Conservation (phyloP, 1,140 invertebrate genomes). For the Drosophila bocqueti region DNA sequence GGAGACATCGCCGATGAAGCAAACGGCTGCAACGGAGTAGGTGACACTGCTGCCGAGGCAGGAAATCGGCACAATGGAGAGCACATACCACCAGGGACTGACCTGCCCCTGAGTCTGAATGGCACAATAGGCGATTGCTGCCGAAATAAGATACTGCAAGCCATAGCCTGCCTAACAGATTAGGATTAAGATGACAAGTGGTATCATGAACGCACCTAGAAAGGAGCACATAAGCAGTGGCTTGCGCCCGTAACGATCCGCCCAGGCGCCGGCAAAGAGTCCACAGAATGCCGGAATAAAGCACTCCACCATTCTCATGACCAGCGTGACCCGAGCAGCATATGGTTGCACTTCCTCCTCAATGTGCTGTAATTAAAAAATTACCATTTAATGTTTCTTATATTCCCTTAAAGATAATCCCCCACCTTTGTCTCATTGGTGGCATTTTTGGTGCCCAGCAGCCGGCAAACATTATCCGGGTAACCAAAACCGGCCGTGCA, state of each 20-base stretch:
- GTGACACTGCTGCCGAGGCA: conserved; percentile 87
- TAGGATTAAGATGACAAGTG: not conserved
- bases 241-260: conserved; percentile 89
- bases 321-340: conserved; percentile 86
- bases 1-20: conserved; percentile 88
- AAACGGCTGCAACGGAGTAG: conserved; percentile 87
- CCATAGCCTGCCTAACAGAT: conserved; percentile 50
- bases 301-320: conserved; percentile 86
- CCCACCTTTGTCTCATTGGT: conserved; percentile 84
- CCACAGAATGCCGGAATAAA: conserved; percentile 87
- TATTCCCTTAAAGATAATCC: not conserved
- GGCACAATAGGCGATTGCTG: conserved; percentile 79
- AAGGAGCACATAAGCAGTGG: conserved; percentile 87
- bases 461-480: conserved; percentile 85
- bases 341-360: conserved; percentile 88
- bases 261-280: conserved; percentile 90
- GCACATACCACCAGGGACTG: conserved; percentile 87
- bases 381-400: too few relatives aligned
- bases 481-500: conserved; percentile 85
- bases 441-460: conserved; percentile 85
- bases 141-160: conserved; percentile 66
- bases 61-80: conserved; percentile 87
- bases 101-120: conserved; percentile 59
- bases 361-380: conserved; percentile 71
- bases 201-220: conserved; percentile 53